phyloP scores from a whole-genome alignment of 2,797 vertebrate genomes.

The Numenius phaeopus region DNA sequence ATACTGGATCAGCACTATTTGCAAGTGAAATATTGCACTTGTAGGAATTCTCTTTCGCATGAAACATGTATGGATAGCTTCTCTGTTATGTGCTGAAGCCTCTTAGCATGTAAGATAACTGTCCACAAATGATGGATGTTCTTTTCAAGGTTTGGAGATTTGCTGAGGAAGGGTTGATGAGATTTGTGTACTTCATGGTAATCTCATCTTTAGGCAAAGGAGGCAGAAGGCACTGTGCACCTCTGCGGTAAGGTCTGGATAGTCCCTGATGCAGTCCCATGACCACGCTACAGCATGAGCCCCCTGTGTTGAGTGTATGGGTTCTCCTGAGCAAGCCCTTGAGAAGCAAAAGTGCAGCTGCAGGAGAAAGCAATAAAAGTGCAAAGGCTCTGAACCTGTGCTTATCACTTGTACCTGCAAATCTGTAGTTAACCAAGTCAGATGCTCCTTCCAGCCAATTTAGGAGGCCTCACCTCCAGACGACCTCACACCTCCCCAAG shows the following conservation, averaged over 20 bases:
- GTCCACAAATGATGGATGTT: background rate
- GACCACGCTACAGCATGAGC: too few species aligned
- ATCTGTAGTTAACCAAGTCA: background rate
- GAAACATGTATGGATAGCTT: background rate
- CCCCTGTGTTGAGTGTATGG: fast-evolving
- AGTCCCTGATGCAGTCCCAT: fast-evolving
- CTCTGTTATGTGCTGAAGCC: background rate
- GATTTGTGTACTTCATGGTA: background rate
- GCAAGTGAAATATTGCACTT: background rate
- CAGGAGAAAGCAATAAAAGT: background rate
- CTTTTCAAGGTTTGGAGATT: background rate
- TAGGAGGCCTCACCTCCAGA: background rate
- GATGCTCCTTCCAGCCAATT: background rate
- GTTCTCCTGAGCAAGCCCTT: background rate
- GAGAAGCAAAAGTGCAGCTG: background rate
- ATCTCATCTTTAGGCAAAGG: background rate
- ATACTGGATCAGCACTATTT: background rate
- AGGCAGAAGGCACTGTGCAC: background rate
- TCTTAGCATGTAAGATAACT: background rate
- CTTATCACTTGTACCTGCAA: background rate
- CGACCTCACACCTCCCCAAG: background rate
- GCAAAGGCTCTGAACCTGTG: background rate
- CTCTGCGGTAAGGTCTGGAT: background rate
- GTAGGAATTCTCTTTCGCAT: background rate
- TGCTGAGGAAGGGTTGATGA: background rate